These are phyloP conservation scores for Batillaria attramentaria DNA, from an alignment of 1,140 invertebrate species.

Conservation along the genomic window DNA sequence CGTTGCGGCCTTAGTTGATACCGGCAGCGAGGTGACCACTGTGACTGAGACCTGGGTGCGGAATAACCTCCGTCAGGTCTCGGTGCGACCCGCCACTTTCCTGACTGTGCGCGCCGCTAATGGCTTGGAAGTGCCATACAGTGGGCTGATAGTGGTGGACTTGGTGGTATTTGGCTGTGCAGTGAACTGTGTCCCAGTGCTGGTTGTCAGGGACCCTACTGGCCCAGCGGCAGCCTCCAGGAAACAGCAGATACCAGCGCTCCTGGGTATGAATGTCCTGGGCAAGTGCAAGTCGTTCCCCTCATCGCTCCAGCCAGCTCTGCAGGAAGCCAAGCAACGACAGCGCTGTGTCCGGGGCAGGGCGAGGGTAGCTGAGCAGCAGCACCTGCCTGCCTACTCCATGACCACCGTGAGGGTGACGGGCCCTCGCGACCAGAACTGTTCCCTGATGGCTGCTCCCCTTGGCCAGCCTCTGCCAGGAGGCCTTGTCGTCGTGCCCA, in stretches of 20 bases:
- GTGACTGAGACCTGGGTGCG: neutral
- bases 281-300: too few species aligned
- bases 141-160: neutral
- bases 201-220: conserved; percentile 22
- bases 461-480: neutral
- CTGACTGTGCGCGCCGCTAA: neutral
- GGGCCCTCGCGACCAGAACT: neutral
- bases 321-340: too few species aligned
- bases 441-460: neutral
- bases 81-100: too few species aligned
- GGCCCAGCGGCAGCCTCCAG: neutral
- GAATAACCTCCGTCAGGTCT: too few species aligned
- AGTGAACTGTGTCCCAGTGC: neutral
- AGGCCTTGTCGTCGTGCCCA: neutral
- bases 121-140: conserved; percentile 19
- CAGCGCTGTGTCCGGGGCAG: too few species aligned
- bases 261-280: conserved; percentile 23
- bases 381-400: neutral
- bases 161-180: neutral
- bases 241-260: conserved; percentile 8
- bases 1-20: neutral
- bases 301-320: too few species aligned
- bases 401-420: neutral
- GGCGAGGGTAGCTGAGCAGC: neutral
- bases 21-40: conserved; percentile 17